phyloP scores from a whole-genome alignment of 2,797 vertebrate genomes.

The Phoeniculus purpureus region DNA sequence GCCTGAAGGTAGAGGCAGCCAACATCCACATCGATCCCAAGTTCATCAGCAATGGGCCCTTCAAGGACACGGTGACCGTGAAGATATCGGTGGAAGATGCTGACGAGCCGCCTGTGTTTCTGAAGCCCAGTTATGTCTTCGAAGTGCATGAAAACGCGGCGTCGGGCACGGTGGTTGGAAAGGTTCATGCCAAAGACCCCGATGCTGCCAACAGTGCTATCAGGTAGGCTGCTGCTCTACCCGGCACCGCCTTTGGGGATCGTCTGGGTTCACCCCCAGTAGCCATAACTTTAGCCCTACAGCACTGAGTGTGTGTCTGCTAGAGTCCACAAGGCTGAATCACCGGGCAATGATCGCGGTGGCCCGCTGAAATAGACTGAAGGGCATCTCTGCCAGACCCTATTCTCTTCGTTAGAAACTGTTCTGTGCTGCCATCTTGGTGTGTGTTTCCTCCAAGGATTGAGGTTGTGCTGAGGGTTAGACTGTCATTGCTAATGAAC shows the following conservation, averaged over 20 bases:
- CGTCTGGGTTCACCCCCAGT: neutral
- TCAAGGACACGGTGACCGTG: slow-evolving; percentile 93
- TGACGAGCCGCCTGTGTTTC: slow-evolving; percentile 92
- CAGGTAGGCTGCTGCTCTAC: slow-evolving; percentile 78
- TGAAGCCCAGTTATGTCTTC: slow-evolving; percentile 87
- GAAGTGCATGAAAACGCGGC: slow-evolving; percentile 95
- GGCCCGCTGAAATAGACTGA: neutral
- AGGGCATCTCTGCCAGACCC: neutral
- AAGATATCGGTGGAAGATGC: slow-evolving; percentile 94
- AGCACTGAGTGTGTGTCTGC: neutral
- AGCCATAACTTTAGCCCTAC: neutral
- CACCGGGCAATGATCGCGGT: neutral
- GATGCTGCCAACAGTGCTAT: slow-evolving; percentile 92
- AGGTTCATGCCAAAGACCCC: slow-evolving; percentile 95
- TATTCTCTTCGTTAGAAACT: neutral
- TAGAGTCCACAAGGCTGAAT: neutral
- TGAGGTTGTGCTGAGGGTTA: neutral
- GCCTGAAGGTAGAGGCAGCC: slow-evolving; percentile 92
- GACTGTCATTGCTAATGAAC: neutral
- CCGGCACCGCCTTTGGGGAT: neutral
- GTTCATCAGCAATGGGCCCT: slow-evolving; percentile 92
- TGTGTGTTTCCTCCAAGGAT: neutral
- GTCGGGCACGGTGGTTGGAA: slow-evolving; percentile 88
- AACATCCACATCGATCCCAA: slow-evolving; percentile 90
- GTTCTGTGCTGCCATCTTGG: neutral